These are phyloP conservation scores for Illadopsis cleaveri DNA, from an alignment of 2,113 vertebrate species.

Conservation along the genomic window DNA sequence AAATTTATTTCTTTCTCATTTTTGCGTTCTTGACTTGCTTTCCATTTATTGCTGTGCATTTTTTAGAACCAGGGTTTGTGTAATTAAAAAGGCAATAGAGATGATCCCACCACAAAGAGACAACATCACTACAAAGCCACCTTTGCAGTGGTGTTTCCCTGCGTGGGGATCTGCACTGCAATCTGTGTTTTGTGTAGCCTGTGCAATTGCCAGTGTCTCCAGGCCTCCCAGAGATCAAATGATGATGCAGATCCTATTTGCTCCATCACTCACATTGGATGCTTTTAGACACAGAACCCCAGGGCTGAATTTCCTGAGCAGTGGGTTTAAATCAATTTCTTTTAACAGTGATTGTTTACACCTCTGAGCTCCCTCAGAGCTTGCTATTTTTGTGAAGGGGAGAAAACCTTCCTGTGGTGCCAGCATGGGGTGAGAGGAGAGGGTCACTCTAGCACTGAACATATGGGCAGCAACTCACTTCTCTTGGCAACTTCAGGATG, in stretches of 20 bases:
- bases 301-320: constrained; percentile 10
- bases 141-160: neutral
- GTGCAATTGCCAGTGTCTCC: neutral
- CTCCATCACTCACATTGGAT: neutral
- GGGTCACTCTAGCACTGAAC: neutral
- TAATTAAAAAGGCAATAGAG: neutral
- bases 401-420: neutral
- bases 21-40: neutral
- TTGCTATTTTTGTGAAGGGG: neutral
- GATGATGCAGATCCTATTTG: neutral
- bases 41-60: neutral
- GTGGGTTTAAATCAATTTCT: constrained; percentile 15
- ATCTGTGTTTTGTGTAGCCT: neutral
- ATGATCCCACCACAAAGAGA: neutral
- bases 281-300: neutral
- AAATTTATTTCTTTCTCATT: neutral
- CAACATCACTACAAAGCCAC: neutral
- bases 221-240: neutral
- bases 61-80: neutral
- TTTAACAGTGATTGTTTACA: neutral
- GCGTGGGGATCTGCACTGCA: neutral
- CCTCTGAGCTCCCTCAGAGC: neutral
- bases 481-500: neutral
- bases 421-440: neutral
- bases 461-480: neutral